Evolutionary conservation across 2,888 invertebrate genomes (phyloP).

Genomic region (Willowsia nigromaculata): DNA sequence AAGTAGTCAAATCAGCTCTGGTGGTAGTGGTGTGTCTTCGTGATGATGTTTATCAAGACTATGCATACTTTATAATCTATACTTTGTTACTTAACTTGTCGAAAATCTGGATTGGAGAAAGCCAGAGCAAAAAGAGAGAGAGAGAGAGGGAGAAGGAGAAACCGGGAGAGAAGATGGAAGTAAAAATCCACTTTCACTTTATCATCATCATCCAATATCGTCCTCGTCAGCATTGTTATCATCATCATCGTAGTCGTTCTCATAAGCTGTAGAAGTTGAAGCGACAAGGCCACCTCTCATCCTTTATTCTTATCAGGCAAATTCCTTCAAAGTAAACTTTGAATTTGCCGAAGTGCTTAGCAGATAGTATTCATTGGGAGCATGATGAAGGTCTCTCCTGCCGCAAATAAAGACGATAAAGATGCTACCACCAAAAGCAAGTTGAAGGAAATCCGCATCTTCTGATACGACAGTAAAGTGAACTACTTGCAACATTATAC

Average conservation of each 20-base stretch:
- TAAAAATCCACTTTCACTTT: slow-evolving; percentile 13
- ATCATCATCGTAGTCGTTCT: not conserved
- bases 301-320: not conserved
- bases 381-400: not conserved
- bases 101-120: not conserved
- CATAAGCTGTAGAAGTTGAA: not conserved
- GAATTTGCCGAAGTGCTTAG: not conserved
- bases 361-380: not conserved
- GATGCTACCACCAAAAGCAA: not conserved
- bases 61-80: not conserved
- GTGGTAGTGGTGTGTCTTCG: not conserved
- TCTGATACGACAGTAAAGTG: too few relatives aligned
- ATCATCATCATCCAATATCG: not conserved
- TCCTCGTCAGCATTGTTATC: not conserved
- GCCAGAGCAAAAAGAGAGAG: too few relatives aligned
- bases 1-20: not conserved
- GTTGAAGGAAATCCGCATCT: not conserved
- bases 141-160: not conserved
- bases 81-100: not conserved
- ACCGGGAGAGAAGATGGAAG: not conserved
- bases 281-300: not conserved
- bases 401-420: not conserved
- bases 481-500: too few relatives aligned
- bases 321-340: slow-evolving; percentile 20
- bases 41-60: not conserved